Evolutionary conservation across 2,113 vertebrate species (phyloP).

Genomic region (Spea multiplicata): DNA sequence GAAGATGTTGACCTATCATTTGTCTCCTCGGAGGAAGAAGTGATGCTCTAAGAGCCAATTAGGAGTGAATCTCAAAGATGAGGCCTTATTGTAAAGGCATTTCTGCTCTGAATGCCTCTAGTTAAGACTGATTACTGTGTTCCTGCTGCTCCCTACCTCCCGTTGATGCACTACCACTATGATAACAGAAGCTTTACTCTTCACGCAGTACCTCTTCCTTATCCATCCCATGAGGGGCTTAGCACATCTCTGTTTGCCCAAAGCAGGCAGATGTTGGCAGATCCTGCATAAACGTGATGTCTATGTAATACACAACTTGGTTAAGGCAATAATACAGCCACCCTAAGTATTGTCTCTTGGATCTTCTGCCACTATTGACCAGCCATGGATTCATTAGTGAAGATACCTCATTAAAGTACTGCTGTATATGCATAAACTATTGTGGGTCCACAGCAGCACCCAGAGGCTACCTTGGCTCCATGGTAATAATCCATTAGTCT

Average conservation of each 20-base stretch:
- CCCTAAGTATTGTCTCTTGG: neutral
- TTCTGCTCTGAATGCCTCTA: conserved; percentile 65
- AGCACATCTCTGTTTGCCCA: neutral
- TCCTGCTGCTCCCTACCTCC: conserved; percentile 53
- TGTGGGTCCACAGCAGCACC: too few species aligned
- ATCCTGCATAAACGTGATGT: neutral
- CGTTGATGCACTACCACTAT: neutral
- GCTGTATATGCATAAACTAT: neutral
- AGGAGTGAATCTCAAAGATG: conserved; percentile 56
- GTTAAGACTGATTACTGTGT: conserved; percentile 62
- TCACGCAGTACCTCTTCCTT: neutral
- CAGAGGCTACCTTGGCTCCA: too few species aligned
- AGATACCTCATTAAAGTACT: neutral
- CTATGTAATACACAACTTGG: neutral
- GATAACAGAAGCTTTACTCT: conserved; percentile 3
- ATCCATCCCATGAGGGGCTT: neutral
- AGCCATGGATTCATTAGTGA: neutral
- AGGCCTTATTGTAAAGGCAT: conserved; percentile 53
- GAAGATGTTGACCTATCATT: conserved; percentile 68
- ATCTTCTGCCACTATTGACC: neutral
- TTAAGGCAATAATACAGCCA: neutral
- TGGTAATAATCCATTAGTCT: too few species aligned
- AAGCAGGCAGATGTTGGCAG: neutral
- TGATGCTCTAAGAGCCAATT: conserved; percentile 61
- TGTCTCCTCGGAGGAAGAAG: conserved; percentile 54